A percentile compares a stretch with the other conserved stretches of the same genome.
Evolutionary conservation across 2,888 invertebrate genomes (phyloP).

Genomic region (Amphipyra tragopoginis): DNA sequence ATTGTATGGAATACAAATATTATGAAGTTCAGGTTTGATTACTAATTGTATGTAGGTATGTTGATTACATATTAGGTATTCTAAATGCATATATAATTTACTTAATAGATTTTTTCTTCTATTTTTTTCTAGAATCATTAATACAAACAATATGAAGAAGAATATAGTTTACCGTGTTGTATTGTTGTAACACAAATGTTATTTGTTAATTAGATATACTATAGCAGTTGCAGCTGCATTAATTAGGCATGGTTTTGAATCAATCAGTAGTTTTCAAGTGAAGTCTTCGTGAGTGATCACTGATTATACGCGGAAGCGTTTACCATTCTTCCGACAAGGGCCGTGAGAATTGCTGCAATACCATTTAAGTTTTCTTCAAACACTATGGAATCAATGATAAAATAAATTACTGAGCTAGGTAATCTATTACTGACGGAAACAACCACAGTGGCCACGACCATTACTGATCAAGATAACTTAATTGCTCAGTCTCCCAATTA

Average conservation of each 20-base stretch:
- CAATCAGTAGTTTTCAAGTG: constrained; percentile 42
- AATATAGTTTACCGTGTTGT: not conserved
- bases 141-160: too few species aligned
- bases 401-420: constrained; percentile 33
- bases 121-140: too few species aligned
- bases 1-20: too few species aligned
- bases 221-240: constrained; percentile 24
- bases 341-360: constrained; percentile 61
- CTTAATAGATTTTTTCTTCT: not conserved
- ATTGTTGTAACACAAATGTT: not conserved
- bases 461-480: constrained; percentile 51
- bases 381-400: constrained; percentile 38
- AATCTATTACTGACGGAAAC: constrained; percentile 49
- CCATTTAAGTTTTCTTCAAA: constrained; percentile 47
- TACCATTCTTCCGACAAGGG: constrained; percentile 66
- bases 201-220: not conserved
- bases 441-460: constrained; percentile 38
- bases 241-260: constrained; percentile 38
- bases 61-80: too few species aligned
- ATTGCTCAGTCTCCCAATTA: constrained; percentile 49
- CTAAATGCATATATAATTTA: not conserved
- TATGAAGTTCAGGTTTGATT: too few species aligned
- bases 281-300: constrained; percentile 47
- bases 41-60: too few species aligned
- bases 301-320: constrained; percentile 64